Conservation (phyloP, 2,888 invertebrate genomes). For the Aphodius sticticus region DNA sequence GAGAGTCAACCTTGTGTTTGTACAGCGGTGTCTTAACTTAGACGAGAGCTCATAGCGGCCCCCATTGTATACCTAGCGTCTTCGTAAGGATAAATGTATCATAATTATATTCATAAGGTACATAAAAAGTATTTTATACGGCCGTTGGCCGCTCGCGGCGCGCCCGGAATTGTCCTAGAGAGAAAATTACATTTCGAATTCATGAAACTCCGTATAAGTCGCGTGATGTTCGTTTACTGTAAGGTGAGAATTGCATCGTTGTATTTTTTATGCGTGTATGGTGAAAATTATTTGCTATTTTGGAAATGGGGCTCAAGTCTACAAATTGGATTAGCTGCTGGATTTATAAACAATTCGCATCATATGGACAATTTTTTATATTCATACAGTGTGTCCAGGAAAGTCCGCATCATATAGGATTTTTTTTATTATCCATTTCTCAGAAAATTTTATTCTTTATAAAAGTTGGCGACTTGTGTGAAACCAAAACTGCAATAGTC, state of each 20-base stretch:
- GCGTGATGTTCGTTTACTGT: constrained; percentile 41
- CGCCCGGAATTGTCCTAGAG: constrained; percentile 45
- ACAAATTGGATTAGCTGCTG: too few relatives aligned
- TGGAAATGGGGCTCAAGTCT: neutral
- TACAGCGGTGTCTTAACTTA: neutral
- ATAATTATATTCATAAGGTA: constrained; percentile 54
- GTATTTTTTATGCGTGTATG: neutral
- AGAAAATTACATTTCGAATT: constrained; percentile 60
- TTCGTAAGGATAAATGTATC: constrained; percentile 47
- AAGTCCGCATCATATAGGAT: too few relatives aligned
- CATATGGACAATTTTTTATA: too few relatives aligned
- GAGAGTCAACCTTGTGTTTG: neutral
- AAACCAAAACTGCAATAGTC: too few relatives aligned
- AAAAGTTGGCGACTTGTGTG: too few relatives aligned
- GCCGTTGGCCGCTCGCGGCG: constrained; percentile 41
- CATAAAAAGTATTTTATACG: constrained; percentile 53
- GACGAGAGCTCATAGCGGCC: neutral
- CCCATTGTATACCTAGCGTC: neutral
- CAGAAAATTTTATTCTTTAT: too few relatives aligned
- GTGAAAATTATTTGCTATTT: neutral
- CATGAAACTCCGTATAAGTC: constrained; percentile 52
- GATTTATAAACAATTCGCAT: too few relatives aligned
- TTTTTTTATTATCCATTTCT: too few relatives aligned
- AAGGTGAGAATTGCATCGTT: neutral
- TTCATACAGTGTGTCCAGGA: too few relatives aligned